Base-by-base conservation (phyloP, 2,888 invertebrate genomes). In the Bruchidius siliquastri region DNA sequence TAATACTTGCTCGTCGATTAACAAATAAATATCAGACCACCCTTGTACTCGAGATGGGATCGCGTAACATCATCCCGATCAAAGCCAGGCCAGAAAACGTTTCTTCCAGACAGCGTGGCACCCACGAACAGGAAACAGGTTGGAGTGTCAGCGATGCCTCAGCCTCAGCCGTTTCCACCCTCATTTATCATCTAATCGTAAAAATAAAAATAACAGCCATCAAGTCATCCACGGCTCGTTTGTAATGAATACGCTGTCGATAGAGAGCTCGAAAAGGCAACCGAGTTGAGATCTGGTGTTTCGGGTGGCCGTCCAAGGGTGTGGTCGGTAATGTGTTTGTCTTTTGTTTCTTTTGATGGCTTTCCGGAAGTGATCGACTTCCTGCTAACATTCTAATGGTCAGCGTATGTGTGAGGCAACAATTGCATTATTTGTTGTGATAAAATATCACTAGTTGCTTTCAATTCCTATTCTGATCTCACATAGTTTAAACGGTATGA, bases 101-200 rank as follows among this genome's bases (percentile, higher is more conserved):
- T 68, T 70, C 70, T 72, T 73, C 80, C 83, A 84, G 84, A 84
- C 84, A 81, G 84, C 84, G 79, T 84, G 84, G 84, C 84, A 84
- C 84, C 84, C 81, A 82, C 80, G 80, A 81, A 84, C 84, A 83
- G 84, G 84, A 84, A 84, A 80, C 81, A 81, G 78, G 77, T 77
- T 76, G 71, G 79, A 75, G 76, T 70, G 77, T 77, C 81, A 78
- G 81, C 82, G 79, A 18, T 49, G 8, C 18, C 18, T 8, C 8
- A 30, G 4, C 30, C 30, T 30, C n/a, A n/a, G n/a, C n/a, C n/a
- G n/a, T n/a, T n/a, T n/a, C n/a, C 3, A 82, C 83, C 82, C 83
- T 83, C 83, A 77, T 83, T 81, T 77, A 82, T 84, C 84, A 83
- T 83, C 81, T 79, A 77, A 77, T 77, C 81, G 76, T 81, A 80